Base-by-base conservation (phyloP, 2,888 invertebrate species). In the Meiosimyza platycephala region DNA sequence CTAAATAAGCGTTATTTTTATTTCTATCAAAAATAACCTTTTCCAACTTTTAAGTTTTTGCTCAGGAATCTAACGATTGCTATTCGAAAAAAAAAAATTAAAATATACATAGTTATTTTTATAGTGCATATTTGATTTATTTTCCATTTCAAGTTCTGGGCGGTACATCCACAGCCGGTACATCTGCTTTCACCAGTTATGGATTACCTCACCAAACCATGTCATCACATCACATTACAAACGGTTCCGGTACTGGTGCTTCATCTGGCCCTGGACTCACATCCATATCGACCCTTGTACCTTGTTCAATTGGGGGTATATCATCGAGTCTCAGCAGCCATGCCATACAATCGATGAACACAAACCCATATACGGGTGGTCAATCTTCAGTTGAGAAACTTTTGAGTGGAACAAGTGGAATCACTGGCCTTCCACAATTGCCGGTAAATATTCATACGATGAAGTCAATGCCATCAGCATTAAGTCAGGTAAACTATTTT, bases 291-390 rank as follows among this genome's bases (percentile, higher is more conserved):
- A 80, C 79, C 76, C 76, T 85, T 76, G 79, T 84, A 81, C 82
- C 84, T 79, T 86, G 85, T 76, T 83, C 85, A 76, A 82, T 85
- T 75, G 83, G 84, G 76, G 85, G 86, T 78, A 89, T 92, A 84
- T 90, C 92, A 82, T 89, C 91, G 76, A 92, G 92, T 83, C 91
- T 92, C 76, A 92, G 92, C 79, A 92, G 91, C 82, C 92, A 92
- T 88, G 92, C 91, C 74, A 87, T 92, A 78, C 85, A 86, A 78
- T 81, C 84, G 72, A 90, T 92, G 79, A 92, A 92, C 78, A 80
- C 82, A 74, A 78, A 78, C 68, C 75, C 76, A 12, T 78, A 77
- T 13, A 74, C 74, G 47, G 74, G 81, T 85, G 88, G 83, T 63
- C 80, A 83, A 85, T 77, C 88, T 82, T 76, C 89, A 83, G 83